A percentile compares a stretch with the other conserved stretches of the same genome.
These are phyloP conservation scores for Brachyhypopomus occidentalis DNA, from an alignment of 2,113 vertebrate species.

Conservation along the genomic window DNA sequence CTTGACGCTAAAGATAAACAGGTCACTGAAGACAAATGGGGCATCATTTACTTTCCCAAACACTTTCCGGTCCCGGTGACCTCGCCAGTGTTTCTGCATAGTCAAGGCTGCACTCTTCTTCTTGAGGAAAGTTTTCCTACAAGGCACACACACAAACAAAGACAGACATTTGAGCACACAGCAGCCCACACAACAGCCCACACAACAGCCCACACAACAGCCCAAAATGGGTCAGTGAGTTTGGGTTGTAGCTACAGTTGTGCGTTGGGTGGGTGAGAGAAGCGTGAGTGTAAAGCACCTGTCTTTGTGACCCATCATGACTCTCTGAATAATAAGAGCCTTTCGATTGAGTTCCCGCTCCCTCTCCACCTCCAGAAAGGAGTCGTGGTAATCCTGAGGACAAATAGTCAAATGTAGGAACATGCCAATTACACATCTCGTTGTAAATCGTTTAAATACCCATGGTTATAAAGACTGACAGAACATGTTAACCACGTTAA, in stretches of 20 bases:
- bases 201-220: too few species aligned
- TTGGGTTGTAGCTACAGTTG: not conserved
- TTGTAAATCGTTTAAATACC: too few species aligned
- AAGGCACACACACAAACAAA: slow-evolving; percentile 32
- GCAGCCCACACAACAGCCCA: too few species aligned
- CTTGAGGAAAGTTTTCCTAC: slow-evolving; percentile 83
- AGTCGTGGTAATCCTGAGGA: slow-evolving; percentile 84
- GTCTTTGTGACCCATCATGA: slow-evolving; percentile 81
- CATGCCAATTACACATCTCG: too few species aligned
- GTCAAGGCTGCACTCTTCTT: slow-evolving; percentile 79
- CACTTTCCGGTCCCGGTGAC: slow-evolving; percentile 63
- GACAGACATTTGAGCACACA: not conserved
- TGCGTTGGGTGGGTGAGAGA: not conserved
- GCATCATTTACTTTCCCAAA: slow-evolving; percentile 73
- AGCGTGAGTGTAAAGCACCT: slow-evolving; percentile 71
- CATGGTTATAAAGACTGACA: too few species aligned
- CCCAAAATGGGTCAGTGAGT: not conserved
- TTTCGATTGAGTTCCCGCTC: slow-evolving; percentile 75
- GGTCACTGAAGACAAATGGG: not conserved
- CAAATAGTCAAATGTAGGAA: not conserved
- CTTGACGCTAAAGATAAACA: not conserved
- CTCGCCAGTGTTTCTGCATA: slow-evolving; percentile 86
- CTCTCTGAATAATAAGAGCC: slow-evolving; percentile 84
- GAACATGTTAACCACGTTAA: too few species aligned
- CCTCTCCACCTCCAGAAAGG: slow-evolving; percentile 78